phyloP scores from a whole-genome alignment of 2,888 invertebrate genomes.

The Brachypterus glaber region DNA sequence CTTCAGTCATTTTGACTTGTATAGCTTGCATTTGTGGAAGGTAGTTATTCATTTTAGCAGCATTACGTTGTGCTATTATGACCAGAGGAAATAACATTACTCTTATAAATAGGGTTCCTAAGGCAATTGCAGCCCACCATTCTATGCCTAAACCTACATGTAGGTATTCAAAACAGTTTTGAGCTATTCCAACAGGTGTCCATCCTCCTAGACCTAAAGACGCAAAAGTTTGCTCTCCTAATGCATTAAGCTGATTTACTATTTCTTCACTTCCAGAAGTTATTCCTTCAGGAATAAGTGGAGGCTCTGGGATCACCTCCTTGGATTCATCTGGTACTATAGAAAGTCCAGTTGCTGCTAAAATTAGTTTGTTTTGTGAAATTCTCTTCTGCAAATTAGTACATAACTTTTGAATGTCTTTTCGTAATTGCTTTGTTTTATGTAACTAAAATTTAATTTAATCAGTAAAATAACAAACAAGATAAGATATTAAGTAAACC shows the following conservation, averaged over 20 bases:
- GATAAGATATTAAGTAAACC: too few species aligned
- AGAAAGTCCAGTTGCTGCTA: constrained; percentile 12
- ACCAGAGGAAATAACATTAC: constrained; percentile 75
- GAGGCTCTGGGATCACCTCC: constrained; percentile 25
- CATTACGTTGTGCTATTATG: constrained; percentile 69
- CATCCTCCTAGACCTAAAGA: constrained; percentile 78
- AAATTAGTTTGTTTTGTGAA: constrained; percentile 10
- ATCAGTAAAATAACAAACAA: too few species aligned
- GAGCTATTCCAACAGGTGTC: constrained; percentile 73
- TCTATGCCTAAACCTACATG: constrained; percentile 76
- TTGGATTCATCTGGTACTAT: constrained; percentile 5
- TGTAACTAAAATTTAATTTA: constrained; percentile 10
- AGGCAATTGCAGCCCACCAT: constrained; percentile 85
- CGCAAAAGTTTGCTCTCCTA: constrained; percentile 67
- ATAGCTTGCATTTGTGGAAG: constrained; percentile 77
- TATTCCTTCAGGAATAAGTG: constrained; percentile 34
- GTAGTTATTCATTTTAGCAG: constrained; percentile 72
- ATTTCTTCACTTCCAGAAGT: constrained; percentile 30
- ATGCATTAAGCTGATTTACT: constrained; percentile 32
- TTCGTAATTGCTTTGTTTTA: constrained; percentile 17
- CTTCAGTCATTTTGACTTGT: constrained; percentile 79
- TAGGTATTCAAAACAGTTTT: constrained; percentile 69
- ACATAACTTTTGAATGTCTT: constrained; percentile 21
- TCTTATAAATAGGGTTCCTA: constrained; percentile 72
- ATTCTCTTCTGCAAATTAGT: constrained; percentile 15